Evolutionary conservation across 2,113 vertebrate species (phyloP).

Genomic region (Gnathonemus echidnorhynchus): DNA sequence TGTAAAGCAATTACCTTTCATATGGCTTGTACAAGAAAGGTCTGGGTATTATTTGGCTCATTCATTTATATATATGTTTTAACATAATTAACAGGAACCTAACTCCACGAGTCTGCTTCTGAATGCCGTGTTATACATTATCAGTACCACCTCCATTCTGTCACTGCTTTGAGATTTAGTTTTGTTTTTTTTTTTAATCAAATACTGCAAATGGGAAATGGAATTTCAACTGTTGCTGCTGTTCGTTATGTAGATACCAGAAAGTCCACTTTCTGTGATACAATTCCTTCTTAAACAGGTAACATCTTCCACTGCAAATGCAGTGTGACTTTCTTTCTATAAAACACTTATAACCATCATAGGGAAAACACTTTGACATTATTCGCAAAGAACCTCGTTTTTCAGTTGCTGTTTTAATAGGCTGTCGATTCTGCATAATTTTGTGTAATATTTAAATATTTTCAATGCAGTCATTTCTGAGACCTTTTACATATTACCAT

Average conservation of each 20-base stretch:
- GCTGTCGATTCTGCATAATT: slow-evolving; percentile 25
- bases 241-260: slow-evolving; percentile 25
- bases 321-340: slow-evolving; percentile 54
- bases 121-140: neutral
- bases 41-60: neutral
- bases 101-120: neutral
- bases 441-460: slow-evolving; percentile 29
- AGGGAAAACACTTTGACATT: slow-evolving; percentile 43
- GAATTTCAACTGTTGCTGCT: neutral
- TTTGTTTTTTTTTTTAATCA: neutral
- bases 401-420: slow-evolving; percentile 21
- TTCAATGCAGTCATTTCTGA: slow-evolving; percentile 16
- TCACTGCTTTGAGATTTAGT: neutral
- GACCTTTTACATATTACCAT: neutral
- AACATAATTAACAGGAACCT: neutral
- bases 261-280: slow-evolving; percentile 47
- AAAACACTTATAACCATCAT: slow-evolving; percentile 32
- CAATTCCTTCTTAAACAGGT: slow-evolving; percentile 53
- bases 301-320: slow-evolving; percentile 58
- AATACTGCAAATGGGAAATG: neutral
- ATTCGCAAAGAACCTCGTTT: neutral
- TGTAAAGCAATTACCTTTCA: neutral
- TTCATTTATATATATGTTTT: neutral
- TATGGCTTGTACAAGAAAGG: neutral
- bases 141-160: neutral